A percentile compares a stretch with the other conserved stretches of the same genome.
Evolutionary conservation across 2,113 vertebrate genomes (phyloP).

Genomic region (Mesoclemmys tuberculata): DNA sequence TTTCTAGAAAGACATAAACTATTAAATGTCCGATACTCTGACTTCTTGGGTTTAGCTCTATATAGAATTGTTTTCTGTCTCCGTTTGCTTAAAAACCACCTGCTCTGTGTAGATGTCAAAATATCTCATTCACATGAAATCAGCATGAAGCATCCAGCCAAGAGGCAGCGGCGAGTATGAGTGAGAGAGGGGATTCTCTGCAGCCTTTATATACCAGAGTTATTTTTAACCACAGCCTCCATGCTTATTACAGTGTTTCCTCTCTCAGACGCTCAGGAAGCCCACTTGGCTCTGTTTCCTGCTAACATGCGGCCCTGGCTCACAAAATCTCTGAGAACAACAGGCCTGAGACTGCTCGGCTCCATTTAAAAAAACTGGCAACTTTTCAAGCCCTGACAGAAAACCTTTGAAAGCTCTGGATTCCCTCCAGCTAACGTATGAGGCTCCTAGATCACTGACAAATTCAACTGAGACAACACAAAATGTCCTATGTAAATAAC

Average conservation of each 20-base stretch:
- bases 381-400: slow-evolving; percentile 76
- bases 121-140: neutral
- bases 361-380: slow-evolving; percentile 79
- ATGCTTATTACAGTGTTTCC: slow-evolving; percentile 91
- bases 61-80: accelerated
- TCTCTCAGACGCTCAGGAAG: slow-evolving; percentile 92
- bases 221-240: slow-evolving; percentile 97
- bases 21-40: neutral
- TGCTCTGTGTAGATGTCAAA: slow-evolving; percentile 19
- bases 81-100: slow-evolving; percentile 50
- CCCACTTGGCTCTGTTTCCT: slow-evolving; percentile 92
- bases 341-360: slow-evolving; percentile 83
- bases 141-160: slow-evolving; percentile 35
- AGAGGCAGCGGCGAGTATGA: slow-evolving; percentile 77
- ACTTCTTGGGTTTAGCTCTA: neutral
- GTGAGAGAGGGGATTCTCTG: slow-evolving; percentile 82
- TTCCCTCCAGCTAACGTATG: slow-evolving; percentile 76
- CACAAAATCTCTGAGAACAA: slow-evolving; percentile 89
- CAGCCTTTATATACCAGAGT: slow-evolving; percentile 91
- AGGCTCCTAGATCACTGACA: slow-evolving; percentile 73
- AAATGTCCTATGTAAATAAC: slow-evolving; percentile 47
- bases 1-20: accelerated
- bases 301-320: slow-evolving; percentile 87
- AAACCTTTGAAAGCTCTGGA: slow-evolving; percentile 80
- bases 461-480: slow-evolving; percentile 51